These are phyloP conservation scores for Stenodera caucasica DNA, from an alignment of 2,888 invertebrate species.

Conservation along the genomic window DNA sequence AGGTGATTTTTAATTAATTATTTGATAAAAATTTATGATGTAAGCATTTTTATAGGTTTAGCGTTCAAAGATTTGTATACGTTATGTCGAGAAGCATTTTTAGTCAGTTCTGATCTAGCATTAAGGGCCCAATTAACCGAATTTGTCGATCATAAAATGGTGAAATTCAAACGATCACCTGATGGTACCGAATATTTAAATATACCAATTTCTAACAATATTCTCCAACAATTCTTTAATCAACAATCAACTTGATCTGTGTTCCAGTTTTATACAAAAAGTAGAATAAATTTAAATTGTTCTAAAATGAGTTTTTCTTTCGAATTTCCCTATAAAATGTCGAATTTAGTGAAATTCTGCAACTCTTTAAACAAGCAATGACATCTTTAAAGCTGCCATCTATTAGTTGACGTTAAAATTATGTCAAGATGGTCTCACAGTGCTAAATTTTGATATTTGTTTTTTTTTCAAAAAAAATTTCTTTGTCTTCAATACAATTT, in stretches of 20 bases:
- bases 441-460: conserved; percentile 16
- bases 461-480: conserved; percentile 15
- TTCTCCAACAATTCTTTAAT: conserved; percentile 78
- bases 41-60: conserved; percentile 63
- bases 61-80: conserved; percentile 87
- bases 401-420: neutral
- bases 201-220: conserved; percentile 74
- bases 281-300: too few relatives aligned
- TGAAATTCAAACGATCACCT: conserved; percentile 74
- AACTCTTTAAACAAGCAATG: neutral
- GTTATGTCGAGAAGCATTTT: conserved; percentile 82
- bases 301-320: too few relatives aligned
- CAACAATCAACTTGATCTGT: conserved; percentile 52
- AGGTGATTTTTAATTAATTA: conserved; percentile 58
- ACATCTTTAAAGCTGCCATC: neutral
- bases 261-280: too few relatives aligned
- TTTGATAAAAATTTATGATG: neutral
- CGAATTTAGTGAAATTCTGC: neutral
- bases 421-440: conserved; percentile 19
- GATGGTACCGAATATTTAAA: conserved; percentile 82
- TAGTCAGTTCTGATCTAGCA: conserved; percentile 91
- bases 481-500: neutral
- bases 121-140: conserved; percentile 91
- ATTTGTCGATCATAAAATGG: conserved; percentile 92
- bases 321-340: too few relatives aligned